A percentile compares a stretch with the other conserved stretches of the same genome.
phyloP scores from a whole-genome alignment of 1,140 invertebrate genomes.

The Cotesia vestalis region DNA sequence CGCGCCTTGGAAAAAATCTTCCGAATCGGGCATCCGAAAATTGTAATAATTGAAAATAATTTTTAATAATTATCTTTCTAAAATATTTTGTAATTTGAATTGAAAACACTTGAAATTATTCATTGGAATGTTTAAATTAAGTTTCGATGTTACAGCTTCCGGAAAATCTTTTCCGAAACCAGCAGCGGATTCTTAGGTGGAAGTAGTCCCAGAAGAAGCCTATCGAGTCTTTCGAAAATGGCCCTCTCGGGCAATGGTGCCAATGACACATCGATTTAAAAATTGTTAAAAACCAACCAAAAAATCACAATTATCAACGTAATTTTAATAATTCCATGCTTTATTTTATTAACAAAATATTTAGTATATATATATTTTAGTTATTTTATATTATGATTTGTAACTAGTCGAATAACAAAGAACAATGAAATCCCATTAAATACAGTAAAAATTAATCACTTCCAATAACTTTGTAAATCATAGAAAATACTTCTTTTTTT shows the following conservation, averaged over 20 bases:
- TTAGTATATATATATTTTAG: too few species aligned
- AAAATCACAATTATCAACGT: neutral
- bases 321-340: too few species aligned
- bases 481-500: too few species aligned
- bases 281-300: neutral
- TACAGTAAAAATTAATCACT: too few species aligned
- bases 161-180: slow-evolving; percentile 75
- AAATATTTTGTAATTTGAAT: neutral
- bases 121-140: neutral
- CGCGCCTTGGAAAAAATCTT: slow-evolving; percentile 86
- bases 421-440: too few species aligned
- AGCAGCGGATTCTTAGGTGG: slow-evolving; percentile 68
- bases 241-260: slow-evolving; percentile 70
- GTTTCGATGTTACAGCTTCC: slow-evolving; percentile 68
- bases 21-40: slow-evolving; percentile 89
- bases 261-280: slow-evolving; percentile 53
- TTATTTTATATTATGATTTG: too few species aligned
- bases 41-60: slow-evolving; percentile 77
- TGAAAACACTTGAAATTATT: neutral
- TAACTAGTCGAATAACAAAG: too few species aligned
- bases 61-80: slow-evolving; percentile 12
- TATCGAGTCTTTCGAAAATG: slow-evolving; percentile 78
- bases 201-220: slow-evolving; percentile 75
- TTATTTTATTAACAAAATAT: too few species aligned
- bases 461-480: too few species aligned